These are phyloP conservation scores for Anas capensis DNA, from an alignment of 2,797 vertebrate genomes.

Conservation along the genomic window DNA sequence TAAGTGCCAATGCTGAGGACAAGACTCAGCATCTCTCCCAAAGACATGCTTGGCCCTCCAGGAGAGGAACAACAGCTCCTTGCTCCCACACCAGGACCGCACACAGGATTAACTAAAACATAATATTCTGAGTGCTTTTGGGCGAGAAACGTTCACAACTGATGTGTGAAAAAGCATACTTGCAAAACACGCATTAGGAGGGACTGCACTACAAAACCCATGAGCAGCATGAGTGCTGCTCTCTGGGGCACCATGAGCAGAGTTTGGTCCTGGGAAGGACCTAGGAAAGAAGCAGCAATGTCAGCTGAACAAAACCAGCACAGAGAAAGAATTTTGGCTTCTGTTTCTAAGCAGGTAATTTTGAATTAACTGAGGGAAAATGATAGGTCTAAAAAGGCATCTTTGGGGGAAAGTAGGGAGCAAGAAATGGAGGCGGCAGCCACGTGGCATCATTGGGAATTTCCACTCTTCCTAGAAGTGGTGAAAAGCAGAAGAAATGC, in stretches of 20 bases:
- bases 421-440: neutral
- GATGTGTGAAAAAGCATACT: neutral
- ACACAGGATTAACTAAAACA: neutral
- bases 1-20: fast-evolving
- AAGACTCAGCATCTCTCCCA: neutral
- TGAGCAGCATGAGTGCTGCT: neutral
- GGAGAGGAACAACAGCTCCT: neutral
- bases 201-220: neutral
- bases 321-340: neutral
- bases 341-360: neutral
- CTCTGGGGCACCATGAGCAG: neutral
- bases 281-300: neutral
- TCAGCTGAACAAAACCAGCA: neutral
- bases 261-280: neutral
- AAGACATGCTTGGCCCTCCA: neutral
- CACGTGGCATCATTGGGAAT: too few relatives aligned
- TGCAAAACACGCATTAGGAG: neutral
- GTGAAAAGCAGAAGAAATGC: neutral
- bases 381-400: neutral
- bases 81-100: neutral
- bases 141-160: neutral
- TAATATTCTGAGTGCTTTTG: neutral
- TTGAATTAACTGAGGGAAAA: neutral
- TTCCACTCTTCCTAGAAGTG: neutral
- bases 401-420: neutral